These are phyloP conservation scores for Sphaeramia orbicularis DNA, from an alignment of 2,797 vertebrate species.

Conservation along the genomic window DNA sequence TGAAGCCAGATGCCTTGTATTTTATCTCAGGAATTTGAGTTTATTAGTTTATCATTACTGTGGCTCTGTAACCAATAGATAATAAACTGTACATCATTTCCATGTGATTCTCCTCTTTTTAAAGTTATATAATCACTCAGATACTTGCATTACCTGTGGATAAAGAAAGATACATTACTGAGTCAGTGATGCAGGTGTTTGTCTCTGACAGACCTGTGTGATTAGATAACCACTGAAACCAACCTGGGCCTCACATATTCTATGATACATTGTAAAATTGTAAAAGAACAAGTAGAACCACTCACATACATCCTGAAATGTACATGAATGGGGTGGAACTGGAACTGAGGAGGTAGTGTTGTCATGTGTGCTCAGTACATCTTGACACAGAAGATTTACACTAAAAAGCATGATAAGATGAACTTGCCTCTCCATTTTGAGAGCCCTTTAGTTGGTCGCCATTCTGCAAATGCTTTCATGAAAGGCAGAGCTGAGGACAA, in stretches of 20 bases:
- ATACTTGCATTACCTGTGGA: slow-evolving; percentile 32
- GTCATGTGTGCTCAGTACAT: slow-evolving; percentile 27
- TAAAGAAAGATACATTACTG: slow-evolving; percentile 15
- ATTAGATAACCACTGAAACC: slow-evolving; percentile 30
- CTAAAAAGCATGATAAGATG: slow-evolving; percentile 37
- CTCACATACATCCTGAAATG: slow-evolving; percentile 29
- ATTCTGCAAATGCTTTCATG: slow-evolving; percentile 67
- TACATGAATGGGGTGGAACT: slow-evolving; percentile 27
- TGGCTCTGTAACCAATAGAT: neutral
- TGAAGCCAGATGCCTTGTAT: slow-evolving; percentile 28
- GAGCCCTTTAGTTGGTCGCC: slow-evolving; percentile 63
- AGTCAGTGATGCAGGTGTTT: slow-evolving; percentile 53
- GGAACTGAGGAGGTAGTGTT: slow-evolving; percentile 21
- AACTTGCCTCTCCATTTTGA: slow-evolving; percentile 79
- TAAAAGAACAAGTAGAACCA: slow-evolving; percentile 28
- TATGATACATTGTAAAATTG: neutral
- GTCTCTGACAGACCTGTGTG: slow-evolving; percentile 17
- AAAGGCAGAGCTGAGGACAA: slow-evolving; percentile 49
- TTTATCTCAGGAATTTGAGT: slow-evolving; percentile 22
- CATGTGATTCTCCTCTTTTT: slow-evolving; percentile 13
- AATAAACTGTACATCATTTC: neutral
- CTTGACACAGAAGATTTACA: slow-evolving; percentile 45
- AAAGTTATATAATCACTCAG: slow-evolving; percentile 41
- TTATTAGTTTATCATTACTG: slow-evolving; percentile 3
- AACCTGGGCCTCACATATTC: slow-evolving; percentile 34